These are phyloP conservation scores for Dichetophora obliterata DNA, from an alignment of 2,888 invertebrate genomes.

Conservation along the genomic window DNA sequence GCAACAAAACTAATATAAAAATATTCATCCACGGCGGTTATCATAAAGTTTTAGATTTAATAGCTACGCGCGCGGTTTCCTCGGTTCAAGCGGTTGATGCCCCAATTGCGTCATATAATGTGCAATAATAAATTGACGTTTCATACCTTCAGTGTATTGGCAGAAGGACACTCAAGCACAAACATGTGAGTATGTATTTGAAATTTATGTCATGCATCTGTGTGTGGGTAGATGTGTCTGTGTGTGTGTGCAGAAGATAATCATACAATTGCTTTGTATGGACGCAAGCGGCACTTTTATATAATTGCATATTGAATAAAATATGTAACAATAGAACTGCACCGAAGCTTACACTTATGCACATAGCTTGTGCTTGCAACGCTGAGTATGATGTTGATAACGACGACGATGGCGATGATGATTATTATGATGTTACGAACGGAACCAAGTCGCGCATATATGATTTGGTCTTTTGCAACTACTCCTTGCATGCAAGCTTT, in stretches of 20 bases:
- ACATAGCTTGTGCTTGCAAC: too few species aligned
- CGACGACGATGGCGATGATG: too few species aligned
- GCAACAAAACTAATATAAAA: not conserved
- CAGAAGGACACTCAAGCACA: not conserved
- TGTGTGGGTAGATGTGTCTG: not conserved
- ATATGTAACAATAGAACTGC: too few species aligned
- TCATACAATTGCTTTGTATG: not conserved
- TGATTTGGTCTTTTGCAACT: too few species aligned
- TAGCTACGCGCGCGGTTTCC: not conserved
- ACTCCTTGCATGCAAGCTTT: too few species aligned
- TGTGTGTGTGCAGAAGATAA: not conserved
- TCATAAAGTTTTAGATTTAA: not conserved
- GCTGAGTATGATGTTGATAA: too few species aligned
- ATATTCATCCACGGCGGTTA: too few species aligned
- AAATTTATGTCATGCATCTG: not conserved
- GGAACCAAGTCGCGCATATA: too few species aligned
- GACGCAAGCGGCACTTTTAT: not conserved
- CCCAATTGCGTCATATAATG: not conserved
- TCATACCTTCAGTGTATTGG: too few species aligned
- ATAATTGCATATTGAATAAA: not conserved
- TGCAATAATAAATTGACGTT: too few species aligned
- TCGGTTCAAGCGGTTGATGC: not conserved
- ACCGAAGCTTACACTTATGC: too few species aligned
- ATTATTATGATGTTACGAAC: too few species aligned
- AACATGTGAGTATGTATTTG: not conserved